Percentiles rank a stretch among this genome's conserved stretches.
Conservation (phyloP, 2,888 invertebrate genomes). For the Venustoraphidia nigricollis region DNA sequence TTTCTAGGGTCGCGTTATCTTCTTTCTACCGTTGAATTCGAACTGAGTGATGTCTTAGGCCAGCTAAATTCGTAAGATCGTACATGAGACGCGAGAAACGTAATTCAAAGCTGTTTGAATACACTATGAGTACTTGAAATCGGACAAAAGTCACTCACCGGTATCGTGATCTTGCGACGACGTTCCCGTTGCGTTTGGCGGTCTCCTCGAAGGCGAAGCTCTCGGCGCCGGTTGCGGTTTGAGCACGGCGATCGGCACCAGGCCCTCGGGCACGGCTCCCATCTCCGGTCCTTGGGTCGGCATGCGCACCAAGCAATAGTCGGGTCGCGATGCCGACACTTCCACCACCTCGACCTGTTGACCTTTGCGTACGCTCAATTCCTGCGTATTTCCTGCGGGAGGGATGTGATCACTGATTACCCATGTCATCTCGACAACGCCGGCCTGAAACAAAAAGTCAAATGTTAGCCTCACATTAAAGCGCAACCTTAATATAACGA, state of each 20-base stretch:
- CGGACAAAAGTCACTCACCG: conserved; percentile 22
- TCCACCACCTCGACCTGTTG: conserved; percentile 91
- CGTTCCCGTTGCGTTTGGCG: conserved; percentile 20
- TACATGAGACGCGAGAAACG: too few species aligned
- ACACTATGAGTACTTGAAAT: too few species aligned
- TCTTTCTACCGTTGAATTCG: too few species aligned
- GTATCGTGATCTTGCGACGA: conserved; percentile 22
- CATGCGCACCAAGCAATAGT: conserved; percentile 57
- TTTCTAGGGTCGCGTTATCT: too few species aligned
- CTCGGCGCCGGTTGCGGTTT: conserved; percentile 54
- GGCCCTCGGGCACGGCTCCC: conserved; percentile 53
- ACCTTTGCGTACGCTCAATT: conserved; percentile 74
- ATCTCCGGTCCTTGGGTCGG: conserved; percentile 33
- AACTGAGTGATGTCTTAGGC: too few species aligned
- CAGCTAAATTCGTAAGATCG: too few species aligned
- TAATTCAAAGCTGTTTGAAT: too few species aligned
- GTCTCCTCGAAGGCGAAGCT: conserved; percentile 37
- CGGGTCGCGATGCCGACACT: conserved; percentile 46
- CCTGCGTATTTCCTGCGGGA: conserved; percentile 55
- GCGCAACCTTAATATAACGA: too few species aligned
- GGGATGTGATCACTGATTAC: conserved; percentile 74
- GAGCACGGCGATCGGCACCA: conserved; percentile 65
- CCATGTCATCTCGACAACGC: conserved; percentile 80
- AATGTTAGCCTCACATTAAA: background rate
- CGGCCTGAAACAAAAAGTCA: conserved; percentile 37